Base-by-base conservation (phyloP, 2,797 vertebrate species). In the Leucoraja ocellata region DNA sequence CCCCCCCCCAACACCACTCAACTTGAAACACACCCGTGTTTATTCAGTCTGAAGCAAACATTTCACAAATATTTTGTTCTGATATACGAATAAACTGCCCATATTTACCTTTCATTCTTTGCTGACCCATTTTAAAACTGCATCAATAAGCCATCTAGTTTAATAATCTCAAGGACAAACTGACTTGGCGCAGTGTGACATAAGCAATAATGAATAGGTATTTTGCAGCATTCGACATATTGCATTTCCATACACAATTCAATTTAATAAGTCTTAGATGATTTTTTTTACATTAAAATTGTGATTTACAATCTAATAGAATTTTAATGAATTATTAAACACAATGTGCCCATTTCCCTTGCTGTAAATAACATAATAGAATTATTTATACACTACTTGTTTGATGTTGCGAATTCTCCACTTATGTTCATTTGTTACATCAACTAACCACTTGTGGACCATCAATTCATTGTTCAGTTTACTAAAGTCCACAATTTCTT, bases 311-410 rank as follows among this genome's bases (percentile, higher is more conserved):
- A 71, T 32, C 36, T 74, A 54, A 76, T 74, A 76, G 71, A 28
- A 92, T 74, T 28, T 92, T 92, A 92, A 92, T 92, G 71, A 92
- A 92, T 92, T 92, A 76, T 92, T 92, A 73, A 76, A 92, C 90
- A 92, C 65, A 90, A 39, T 14, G 5, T 25, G 18, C 39, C 39
- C 76, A 28, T 74, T 71, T 36, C 5, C 36, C 23, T 54, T 46
- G 23, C 21, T 91, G 88, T 23, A 63, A 91, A 73, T 71, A 91
- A 73, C 13, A 91, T 54, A 36, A 39, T 36, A 74, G 46, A 92
- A 92, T 63, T 36, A 36, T 46, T 54, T 28, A 58, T n/a, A 54
- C 23, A 10, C 39, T 54, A 8, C 32, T 86, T 91, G 36, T 91
- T 73, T 91, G 90, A 54, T 92, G 46, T 14, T 11, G 23, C 14